phyloP scores from a whole-genome alignment of 2,797 vertebrate species.

The Ispidina picta region DNA sequence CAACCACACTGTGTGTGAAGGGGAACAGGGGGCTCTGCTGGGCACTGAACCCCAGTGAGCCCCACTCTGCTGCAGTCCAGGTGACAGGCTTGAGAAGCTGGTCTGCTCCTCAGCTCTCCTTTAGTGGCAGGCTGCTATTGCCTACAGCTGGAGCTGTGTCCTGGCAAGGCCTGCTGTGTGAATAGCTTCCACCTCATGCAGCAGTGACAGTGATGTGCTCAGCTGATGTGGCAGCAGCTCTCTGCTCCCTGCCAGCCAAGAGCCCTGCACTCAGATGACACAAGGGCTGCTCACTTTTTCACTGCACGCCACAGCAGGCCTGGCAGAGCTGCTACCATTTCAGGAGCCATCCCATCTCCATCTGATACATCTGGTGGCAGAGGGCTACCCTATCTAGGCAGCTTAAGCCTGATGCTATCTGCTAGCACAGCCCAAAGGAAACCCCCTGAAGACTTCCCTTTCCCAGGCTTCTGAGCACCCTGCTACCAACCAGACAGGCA shows the following conservation, averaged over 20 bases:
- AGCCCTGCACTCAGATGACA: neutral
- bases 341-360: neutral
- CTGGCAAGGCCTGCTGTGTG: conserved; percentile 38
- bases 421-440: conserved; percentile 4
- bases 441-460: neutral
- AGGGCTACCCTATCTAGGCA: neutral
- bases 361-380: neutral
- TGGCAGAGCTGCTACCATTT: neutral
- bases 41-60: neutral
- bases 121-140: conserved; percentile 41
- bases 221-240: conserved; percentile 55
- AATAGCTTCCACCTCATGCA: conserved; percentile 48
- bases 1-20: neutral
- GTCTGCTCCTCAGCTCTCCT: neutral
- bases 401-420: neutral
- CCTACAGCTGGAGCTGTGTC: conserved; percentile 53
- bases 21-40: conserved; percentile 29
- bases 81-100: neutral
- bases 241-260: neutral
- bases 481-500: neutral
- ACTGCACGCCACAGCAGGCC: neutral
- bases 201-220: conserved; percentile 27
- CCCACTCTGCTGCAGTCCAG: neutral
- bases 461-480: neutral
- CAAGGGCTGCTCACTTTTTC: neutral